Percentiles rank a stretch among this genome's conserved stretches.
Evolutionary conservation across 2,797 vertebrate species (phyloP).

Genomic region (Lagodon rhomboides): DNA sequence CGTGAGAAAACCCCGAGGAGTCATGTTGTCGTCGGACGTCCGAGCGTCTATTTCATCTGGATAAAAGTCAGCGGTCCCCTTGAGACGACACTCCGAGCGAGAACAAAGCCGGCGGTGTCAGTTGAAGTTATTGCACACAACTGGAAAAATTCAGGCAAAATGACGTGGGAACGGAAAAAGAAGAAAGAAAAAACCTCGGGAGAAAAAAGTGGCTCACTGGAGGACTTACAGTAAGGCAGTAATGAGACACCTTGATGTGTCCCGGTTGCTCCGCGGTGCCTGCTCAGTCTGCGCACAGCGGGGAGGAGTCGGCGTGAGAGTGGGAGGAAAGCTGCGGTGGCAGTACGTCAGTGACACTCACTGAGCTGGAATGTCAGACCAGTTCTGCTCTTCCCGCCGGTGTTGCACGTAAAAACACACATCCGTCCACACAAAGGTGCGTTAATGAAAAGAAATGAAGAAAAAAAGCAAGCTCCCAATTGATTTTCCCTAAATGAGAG

Average conservation of each 20-base stretch:
- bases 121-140: rapidly evolving
- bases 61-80: too few relatives aligned
- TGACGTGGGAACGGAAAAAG: rapidly evolving
- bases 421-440: rapidly evolving
- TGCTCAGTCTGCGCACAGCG: not conserved
- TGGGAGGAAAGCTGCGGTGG: not conserved
- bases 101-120: not conserved
- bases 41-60: not conserved
- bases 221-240: too few relatives aligned
- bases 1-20: rapidly evolving
- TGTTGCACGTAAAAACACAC: rapidly evolving
- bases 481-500: too few relatives aligned
- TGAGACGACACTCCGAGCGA: too few relatives aligned
- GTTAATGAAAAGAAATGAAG: not conserved
- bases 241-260: too few relatives aligned
- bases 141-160: rapidly evolving
- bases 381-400: rapidly evolving
- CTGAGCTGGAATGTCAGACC: not conserved
- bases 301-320: not conserved
- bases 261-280: rapidly evolving
- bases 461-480: rapidly evolving
- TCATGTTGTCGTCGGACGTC: constrained; percentile 11
- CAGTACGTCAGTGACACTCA: too few relatives aligned
- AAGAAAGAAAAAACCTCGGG: too few relatives aligned
- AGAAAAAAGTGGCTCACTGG: too few relatives aligned